These are phyloP conservation scores for Netelia melanura DNA, from an alignment of 2,888 invertebrate species.

Conservation along the genomic window DNA sequence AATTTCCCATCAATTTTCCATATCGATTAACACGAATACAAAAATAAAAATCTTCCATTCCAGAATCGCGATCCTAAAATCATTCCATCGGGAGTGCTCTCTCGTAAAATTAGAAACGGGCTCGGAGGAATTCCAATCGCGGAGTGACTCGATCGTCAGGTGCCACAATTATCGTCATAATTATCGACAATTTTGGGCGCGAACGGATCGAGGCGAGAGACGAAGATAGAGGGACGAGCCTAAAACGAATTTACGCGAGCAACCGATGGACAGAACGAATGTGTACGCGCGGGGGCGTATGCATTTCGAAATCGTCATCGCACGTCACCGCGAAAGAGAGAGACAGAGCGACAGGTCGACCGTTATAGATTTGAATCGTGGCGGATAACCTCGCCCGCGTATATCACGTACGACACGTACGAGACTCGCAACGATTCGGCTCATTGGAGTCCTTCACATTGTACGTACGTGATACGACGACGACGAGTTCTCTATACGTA, in stretches of 20 bases:
- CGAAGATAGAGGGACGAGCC: not conserved
- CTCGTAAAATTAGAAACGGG: conserved; percentile 25
- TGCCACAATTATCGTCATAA: conserved; percentile 64
- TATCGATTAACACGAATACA: too few relatives aligned
- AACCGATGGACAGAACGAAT: not conserved
- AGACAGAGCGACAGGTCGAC: not conserved
- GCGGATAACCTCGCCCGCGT: conserved; percentile 4
- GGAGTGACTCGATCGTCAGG: conserved; percentile 42
- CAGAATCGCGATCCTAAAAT: not conserved
- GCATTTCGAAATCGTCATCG: not conserved
- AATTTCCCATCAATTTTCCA: too few relatives aligned
- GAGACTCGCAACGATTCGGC: conserved; percentile 46
- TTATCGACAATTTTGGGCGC: conserved; percentile 62
- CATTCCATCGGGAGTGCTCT: conserved; percentile 15
- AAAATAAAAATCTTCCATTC: not conserved
- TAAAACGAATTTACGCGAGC: not conserved
- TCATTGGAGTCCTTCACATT: conserved; percentile 56
- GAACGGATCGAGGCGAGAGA: conserved; percentile 10
- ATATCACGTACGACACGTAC: conserved; percentile 49
- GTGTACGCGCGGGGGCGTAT: not conserved
- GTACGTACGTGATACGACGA: conserved; percentile 50
- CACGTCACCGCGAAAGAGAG: not conserved
- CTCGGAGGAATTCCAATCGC: conserved; percentile 62
- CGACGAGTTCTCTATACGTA: conserved; percentile 41
- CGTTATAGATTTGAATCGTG: not conserved